Evolutionary conservation across 2,113 vertebrate genomes (phyloP).

Genomic region (Platysteira castanea): DNA sequence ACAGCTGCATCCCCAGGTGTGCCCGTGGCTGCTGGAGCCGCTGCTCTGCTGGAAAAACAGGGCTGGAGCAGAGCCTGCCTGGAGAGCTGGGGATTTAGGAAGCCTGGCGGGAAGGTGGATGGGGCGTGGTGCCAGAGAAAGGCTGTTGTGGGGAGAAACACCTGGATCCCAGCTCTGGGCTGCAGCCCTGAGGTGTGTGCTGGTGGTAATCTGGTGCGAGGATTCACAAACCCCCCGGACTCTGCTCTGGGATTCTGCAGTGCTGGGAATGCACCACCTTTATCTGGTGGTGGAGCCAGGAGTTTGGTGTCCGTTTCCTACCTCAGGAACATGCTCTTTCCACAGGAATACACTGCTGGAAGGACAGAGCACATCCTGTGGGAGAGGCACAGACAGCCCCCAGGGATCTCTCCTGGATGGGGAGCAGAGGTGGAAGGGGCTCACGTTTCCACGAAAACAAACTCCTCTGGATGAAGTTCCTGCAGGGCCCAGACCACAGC

Average conservation of each 20-base stretch:
- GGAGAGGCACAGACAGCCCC: fast-evolving
- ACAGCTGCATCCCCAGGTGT: background rate
- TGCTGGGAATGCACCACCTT: background rate
- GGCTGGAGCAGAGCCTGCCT: fast-evolving
- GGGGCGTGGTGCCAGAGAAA: background rate
- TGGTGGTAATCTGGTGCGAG: background rate
- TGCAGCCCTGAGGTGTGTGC: fast-evolving
- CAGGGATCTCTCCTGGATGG: background rate
- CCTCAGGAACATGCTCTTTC: background rate
- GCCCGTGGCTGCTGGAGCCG: fast-evolving
- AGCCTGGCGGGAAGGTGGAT: background rate
- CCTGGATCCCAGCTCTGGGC: background rate
- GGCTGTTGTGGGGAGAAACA: background rate
- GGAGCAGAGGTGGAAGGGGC: background rate
- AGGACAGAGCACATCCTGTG: background rate
- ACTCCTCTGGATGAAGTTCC: background rate
- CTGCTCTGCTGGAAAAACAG: background rate
- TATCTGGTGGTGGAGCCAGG: fast-evolving
- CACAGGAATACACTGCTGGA: background rate
- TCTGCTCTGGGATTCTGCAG: background rate
- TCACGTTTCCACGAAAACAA: background rate
- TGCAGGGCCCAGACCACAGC: background rate
- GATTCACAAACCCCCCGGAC: background rate
- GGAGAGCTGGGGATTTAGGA: background rate
- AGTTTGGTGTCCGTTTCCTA: background rate